Evolutionary conservation across 2,888 invertebrate genomes (phyloP).

Genomic region (Plutella xylostella): DNA sequence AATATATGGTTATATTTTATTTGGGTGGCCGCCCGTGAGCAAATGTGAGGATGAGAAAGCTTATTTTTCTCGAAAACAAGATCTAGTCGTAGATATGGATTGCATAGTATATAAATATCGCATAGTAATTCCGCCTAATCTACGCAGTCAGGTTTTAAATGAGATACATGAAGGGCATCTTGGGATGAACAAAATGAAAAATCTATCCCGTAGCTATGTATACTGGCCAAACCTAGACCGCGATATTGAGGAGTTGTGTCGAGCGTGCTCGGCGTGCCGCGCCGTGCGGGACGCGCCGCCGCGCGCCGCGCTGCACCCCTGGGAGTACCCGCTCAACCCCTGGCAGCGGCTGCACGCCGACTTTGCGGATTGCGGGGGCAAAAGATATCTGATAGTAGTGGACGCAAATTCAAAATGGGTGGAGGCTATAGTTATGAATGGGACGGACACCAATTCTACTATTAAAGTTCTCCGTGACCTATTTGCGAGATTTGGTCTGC

Average conservation of each 20-base stretch:
- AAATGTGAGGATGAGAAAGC: conserved; percentile 11
- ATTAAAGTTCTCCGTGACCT: neutral
- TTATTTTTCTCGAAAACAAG: conserved; percentile 15
- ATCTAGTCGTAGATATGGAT: neutral
- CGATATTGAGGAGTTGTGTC: conserved; percentile 13
- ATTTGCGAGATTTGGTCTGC: neutral
- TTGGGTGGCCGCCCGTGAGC: conserved; percentile 17
- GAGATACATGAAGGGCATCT: conserved; percentile 15
- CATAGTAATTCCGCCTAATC: conserved; percentile 12
- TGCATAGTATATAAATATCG: conserved; percentile 15
- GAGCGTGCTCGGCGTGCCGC: neutral
- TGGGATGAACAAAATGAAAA: conserved; percentile 17
- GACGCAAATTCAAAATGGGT: neutral
- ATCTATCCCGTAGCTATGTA: conserved; percentile 13
- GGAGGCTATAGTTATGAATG: neutral
- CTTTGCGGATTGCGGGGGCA: neutral
- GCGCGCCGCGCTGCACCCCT: neutral
- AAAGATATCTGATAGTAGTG: neutral
- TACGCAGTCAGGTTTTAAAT: conserved; percentile 10
- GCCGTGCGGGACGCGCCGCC: neutral
- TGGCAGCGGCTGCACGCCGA: neutral
- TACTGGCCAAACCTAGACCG: conserved; percentile 17
- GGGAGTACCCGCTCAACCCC: neutral
- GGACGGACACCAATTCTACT: neutral
- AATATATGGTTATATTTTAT: conserved; percentile 15